Evolutionary conservation across 1,140 invertebrate species (phyloP).

Genomic region (Rhagoletis zephyria): DNA sequence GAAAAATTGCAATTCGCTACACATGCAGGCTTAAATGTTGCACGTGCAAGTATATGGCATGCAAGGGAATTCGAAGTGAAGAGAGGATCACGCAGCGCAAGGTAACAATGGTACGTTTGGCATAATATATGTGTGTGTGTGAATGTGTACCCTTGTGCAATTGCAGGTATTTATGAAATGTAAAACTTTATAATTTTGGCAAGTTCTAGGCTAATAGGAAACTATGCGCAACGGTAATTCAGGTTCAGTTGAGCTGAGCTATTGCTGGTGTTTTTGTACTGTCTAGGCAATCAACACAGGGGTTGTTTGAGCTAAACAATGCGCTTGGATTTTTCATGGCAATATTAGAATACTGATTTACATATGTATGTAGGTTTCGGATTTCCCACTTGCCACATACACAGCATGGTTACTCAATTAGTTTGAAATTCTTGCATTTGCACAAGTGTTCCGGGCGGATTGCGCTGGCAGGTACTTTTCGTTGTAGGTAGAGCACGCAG

Average conservation of each 20-base stretch:
- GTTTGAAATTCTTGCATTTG: constrained; percentile 29
- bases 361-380: constrained; percentile 10
- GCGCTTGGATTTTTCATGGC: neutral
- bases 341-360: neutral
- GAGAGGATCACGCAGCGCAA: neutral
- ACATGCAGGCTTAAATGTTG: constrained; percentile 35
- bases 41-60: constrained; percentile 14
- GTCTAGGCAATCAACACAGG: neutral
- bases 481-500: neutral
- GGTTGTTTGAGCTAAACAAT: neutral
- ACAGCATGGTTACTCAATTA: constrained; percentile 9
- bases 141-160: neutral
- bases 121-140: neutral
- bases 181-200: constrained; percentile 1
- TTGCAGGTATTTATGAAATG: constrained; percentile 22
- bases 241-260: neutral
- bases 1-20: constrained; percentile 44
- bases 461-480: neutral
- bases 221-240: neutral
- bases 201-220: constrained; percentile 1
- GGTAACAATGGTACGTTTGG: neutral
- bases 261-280: neutral
- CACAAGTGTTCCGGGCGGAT: constrained; percentile 7
- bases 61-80: neutral
- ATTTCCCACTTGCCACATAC: neutral